phyloP scores from a whole-genome alignment of 2,888 invertebrate species.

The Tuberolachnus salignus region DNA sequence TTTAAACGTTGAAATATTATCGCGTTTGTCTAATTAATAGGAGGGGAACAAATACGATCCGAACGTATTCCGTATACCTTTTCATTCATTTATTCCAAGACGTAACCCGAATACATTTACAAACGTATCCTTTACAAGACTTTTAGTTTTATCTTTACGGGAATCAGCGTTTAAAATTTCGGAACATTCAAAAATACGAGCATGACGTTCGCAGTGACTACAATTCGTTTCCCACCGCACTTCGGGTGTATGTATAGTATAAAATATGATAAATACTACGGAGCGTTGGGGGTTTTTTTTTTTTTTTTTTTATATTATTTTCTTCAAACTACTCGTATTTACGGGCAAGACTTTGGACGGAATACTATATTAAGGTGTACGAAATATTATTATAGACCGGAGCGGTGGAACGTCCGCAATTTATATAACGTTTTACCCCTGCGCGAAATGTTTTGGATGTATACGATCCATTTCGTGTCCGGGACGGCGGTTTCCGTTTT shows the following conservation, averaged over 20 bases:
- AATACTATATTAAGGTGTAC: constrained; percentile 7
- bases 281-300: background rate
- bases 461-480: background rate
- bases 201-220: background rate
- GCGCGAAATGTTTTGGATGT: constrained; percentile 11
- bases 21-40: no score
- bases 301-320: background rate
- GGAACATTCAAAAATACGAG: background rate
- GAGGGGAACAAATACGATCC: no score
- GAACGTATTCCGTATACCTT: no score
- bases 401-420: background rate
- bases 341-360: background rate
- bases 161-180: no score
- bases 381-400: background rate
- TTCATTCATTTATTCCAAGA: no score
- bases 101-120: no score
- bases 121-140: no score
- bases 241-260: background rate
- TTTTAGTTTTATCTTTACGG: no score
- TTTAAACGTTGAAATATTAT: no score
- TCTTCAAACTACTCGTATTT: no score
- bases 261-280: constrained; percentile 14
- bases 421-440: background rate
- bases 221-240: constrained; percentile 10
- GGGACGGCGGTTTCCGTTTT: background rate